Base-by-base conservation (phyloP, 2,888 invertebrate species). In the Drosophila longiperda region DNA sequence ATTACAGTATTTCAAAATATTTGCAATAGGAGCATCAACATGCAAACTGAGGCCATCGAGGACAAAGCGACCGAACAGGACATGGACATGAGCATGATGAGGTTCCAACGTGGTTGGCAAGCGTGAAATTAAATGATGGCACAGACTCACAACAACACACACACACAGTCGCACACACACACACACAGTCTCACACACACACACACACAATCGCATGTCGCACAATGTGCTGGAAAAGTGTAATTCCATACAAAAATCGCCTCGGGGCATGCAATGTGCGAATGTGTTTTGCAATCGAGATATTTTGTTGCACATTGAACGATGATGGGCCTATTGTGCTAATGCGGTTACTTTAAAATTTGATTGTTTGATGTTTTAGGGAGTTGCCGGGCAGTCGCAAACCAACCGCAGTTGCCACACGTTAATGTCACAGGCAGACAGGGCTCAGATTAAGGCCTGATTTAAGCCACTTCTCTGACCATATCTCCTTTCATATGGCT, bases 101-200 rank as follows among this genome's bases (percentile, higher is more conserved):
- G 29, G 29, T 23, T 15, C 4, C 50, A 58, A n/a, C 26, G 66
- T 59, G 70, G 78, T 62, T 78, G 70, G 67, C 55, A 65, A 68
- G 82, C 85, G 70, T 70, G 72, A 85, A 82, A 75, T 82, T 68
- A 80, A 77, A 82, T 77, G 83, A 75, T 52, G 26, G 20, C 49
- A 54, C 54, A 40, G 29, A 32, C 42, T 9, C 32, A 49, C 40
- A 65, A 34, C 59, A 45, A 50, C 57, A 40, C n/a, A 49, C 38
- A 52, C 53, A 29, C 64, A 48, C 53, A 60, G 40, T 15, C 42
- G 6, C 32, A 49, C 40, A 62, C 34, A 32, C 34, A 58, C 55
- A 57, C 54, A 36, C 49, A 48, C 48, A 29, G n/a, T n/a, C 55
- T 32, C 49, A 50, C 57, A 40, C 20, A 49, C 38, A 23, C 42